Conservation (phyloP, 2,113 vertebrate genomes). For the Polypterus bichir region DNA sequence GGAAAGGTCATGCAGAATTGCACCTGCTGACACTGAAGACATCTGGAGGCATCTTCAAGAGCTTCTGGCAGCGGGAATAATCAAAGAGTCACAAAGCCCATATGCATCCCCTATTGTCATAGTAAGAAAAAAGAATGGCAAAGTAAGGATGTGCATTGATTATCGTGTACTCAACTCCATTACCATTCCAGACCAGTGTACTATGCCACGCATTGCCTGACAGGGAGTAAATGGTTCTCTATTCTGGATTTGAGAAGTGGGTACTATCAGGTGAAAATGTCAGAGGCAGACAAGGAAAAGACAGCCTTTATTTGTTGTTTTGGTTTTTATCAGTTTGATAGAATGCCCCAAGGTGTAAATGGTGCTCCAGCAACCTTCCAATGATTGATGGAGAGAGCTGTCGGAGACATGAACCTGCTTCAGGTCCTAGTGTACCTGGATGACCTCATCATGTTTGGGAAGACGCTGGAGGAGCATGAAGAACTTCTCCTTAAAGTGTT, state of each 20-base stretch:
- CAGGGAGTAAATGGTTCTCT: no score
- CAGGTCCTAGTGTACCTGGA: neutral
- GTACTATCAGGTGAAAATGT: no score
- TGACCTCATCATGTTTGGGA: conserved; percentile 5
- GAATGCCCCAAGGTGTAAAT: no score
- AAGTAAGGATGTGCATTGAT: conserved; percentile 1
- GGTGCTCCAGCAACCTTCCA: conserved; percentile 5
- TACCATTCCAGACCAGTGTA: neutral
- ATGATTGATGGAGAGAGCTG: neutral
- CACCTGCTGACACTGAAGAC: no score
- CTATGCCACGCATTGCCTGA: neutral
- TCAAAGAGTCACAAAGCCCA: neutral
- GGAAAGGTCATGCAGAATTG: no score
- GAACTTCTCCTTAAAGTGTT: neutral
- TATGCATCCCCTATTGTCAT: conserved; percentile 4
- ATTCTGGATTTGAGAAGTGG: no score
- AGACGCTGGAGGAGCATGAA: conserved; percentile 6
- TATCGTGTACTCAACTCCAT: neutral
- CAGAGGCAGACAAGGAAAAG: no score
- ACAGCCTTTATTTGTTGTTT: no score
- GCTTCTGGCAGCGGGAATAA: neutral
- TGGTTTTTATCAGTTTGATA: no score
- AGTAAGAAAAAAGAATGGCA: conserved; percentile 4
- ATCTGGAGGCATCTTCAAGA: neutral
- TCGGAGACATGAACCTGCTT: neutral